Conservation (phyloP, 2,113 vertebrate genomes). For the Neoarius graeffei region DNA sequence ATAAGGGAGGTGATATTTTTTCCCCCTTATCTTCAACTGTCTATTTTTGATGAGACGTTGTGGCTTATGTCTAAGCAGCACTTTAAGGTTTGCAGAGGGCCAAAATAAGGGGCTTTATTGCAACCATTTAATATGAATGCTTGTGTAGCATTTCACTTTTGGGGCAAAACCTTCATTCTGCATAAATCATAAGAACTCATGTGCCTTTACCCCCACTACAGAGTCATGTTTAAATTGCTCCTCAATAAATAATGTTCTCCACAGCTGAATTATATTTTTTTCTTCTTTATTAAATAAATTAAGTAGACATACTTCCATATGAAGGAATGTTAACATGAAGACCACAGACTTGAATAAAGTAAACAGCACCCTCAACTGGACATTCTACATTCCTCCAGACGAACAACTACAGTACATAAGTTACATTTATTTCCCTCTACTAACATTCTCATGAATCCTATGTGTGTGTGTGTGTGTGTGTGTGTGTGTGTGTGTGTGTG, state of each 20-base stretch:
- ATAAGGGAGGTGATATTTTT: too few species aligned
- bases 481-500: too few species aligned
- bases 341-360: background rate
- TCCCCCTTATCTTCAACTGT: too few species aligned
- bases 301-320: background rate
- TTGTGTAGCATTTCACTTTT: too few species aligned
- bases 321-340: background rate
- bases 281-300: background rate
- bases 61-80: too few species aligned
- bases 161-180: too few species aligned
- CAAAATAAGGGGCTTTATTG: too few species aligned
- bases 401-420: background rate
- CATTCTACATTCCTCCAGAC: background rate
- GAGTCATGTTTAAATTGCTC: background rate
- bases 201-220: background rate
- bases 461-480: too few species aligned
- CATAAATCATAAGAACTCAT: too few species aligned
- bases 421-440: background rate
- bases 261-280: background rate
- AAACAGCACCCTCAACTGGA: conserved; percentile 10
- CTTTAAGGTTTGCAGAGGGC: too few species aligned
- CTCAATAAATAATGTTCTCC: background rate
- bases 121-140: too few species aligned
- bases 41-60: too few species aligned
- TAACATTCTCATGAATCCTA: background rate